phyloP scores from a whole-genome alignment of 1,140 invertebrate species.

The Dysdera silvatica region DNA sequence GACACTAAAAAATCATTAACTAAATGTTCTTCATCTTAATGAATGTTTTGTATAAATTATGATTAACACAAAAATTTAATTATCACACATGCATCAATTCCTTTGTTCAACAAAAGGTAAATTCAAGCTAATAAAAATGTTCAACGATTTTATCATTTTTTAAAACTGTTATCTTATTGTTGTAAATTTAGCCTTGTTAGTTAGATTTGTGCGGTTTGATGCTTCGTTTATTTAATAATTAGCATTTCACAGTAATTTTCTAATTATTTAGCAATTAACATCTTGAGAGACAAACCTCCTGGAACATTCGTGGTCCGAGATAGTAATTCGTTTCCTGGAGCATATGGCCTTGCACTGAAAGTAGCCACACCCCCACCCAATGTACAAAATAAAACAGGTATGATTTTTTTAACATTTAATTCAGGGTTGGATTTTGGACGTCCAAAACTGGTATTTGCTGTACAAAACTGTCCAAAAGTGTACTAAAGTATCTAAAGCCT shows the following conservation, averaged over 20 bases:
- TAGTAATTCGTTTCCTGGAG: constrained; percentile 87
- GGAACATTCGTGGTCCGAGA: constrained; percentile 96
- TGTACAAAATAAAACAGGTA: constrained; percentile 46
- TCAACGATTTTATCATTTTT: no score
- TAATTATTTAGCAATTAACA: constrained; percentile 74
- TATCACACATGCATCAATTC: not conserved
- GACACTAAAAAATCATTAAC: no score
- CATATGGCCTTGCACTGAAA: constrained; percentile 92
- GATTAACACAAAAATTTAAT: not conserved
- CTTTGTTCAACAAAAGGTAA: not conserved
- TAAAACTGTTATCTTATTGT: no score
- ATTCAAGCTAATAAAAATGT: not conserved
- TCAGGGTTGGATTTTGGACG: no score
- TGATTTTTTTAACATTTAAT: constrained; percentile 5
- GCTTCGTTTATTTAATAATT: not conserved
- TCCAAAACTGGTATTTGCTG: no score
- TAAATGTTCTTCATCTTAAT: no score
- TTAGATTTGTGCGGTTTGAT: not conserved
- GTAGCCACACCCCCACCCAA: constrained; percentile 70
- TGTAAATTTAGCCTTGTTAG: no score
- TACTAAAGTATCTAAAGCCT: no score
- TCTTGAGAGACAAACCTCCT: constrained; percentile 75
- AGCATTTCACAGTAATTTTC: no score
- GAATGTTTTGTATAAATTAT: not conserved
- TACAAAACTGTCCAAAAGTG: no score